Conservation (phyloP, 2,888 invertebrate species). For the Platycnemis pennipes region DNA sequence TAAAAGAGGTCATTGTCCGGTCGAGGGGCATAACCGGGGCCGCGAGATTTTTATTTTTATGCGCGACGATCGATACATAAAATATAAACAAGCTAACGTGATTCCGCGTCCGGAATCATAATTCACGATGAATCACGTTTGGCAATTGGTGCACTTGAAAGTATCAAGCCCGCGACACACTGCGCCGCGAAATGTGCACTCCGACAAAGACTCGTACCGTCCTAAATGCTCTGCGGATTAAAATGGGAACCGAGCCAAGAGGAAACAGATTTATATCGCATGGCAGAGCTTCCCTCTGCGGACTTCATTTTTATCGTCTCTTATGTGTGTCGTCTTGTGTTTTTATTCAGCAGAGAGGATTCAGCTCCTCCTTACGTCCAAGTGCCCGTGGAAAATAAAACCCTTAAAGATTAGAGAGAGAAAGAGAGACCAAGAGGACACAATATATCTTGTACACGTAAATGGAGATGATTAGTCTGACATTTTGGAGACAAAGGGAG, state of each 20-base stretch:
- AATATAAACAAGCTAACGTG: not conserved
- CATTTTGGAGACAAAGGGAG: not conserved
- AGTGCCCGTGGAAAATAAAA: not conserved
- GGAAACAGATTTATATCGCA: not conserved
- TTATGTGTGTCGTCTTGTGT: not conserved
- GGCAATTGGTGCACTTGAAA: not conserved
- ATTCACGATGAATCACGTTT: not conserved
- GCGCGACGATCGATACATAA: not conserved
- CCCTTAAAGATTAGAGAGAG: no score
- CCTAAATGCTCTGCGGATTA: not conserved
- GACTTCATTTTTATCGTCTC: not conserved
- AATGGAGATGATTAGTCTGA: constrained; percentile 3
- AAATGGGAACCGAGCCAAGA: not conserved
- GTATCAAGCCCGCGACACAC: not conserved
- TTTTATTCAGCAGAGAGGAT: not conserved
- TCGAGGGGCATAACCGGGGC: no score
- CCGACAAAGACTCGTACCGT: not conserved
- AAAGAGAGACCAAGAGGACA: not conserved
- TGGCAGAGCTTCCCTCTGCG: not conserved
- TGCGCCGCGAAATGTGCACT: not conserved
- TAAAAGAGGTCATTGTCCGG: no score
- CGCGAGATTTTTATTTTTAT: not conserved
- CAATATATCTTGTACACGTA: not conserved
- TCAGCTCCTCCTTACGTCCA: not conserved
- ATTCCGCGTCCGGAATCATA: not conserved